Evolutionary conservation across 1,140 invertebrate species (phyloP), one percentile per base, ranked within the genome.

Genomic region (Argopecten irradians): DNA sequence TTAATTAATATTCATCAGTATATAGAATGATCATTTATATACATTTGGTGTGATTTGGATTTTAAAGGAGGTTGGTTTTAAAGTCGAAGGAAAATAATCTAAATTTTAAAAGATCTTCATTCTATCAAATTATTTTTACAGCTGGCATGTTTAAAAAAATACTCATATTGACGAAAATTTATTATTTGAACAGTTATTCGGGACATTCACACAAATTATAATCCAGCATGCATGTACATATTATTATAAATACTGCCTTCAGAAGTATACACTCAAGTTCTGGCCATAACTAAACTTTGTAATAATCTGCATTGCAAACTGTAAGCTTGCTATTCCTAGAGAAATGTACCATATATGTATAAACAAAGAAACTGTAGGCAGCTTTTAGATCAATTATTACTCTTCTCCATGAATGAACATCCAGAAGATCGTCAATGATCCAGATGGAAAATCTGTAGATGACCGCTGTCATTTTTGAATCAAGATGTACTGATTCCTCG

Each of bases 311-410:
- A 71, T 71, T 71, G 22, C 55, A 71, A 46, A 46, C 22, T 46
- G 43, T 46, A 46, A 71, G 55, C 55, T 71, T 71, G 55, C 55
- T 28, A 71, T n/a, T 71, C n/a, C 16, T 71, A 71, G 55, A 71
- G n/a, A n/a, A 28, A 28, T 71, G n/a, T 71, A 71, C 28, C n/a
- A n/a, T 71, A 28, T 46, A 46, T 46, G n/a, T n/a, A 28, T 71
- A 71, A 28, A 71, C 22, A 22, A 71, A 5, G 2, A 71, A n/a
- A 28, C 11, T 28, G 55, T 71, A 71, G n/a, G 28, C 55, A 71
- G 55, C 55, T 71, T 71, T 71, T 71, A 71, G n/a, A 71, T 71
- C 5, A 16, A 71, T 28, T 3, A 8, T 71, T 8, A 22, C n/a
- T n/a, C n/a, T 13, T 71, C 55, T 0, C 3, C 55, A 71, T 71